Evolutionary conservation across 2,113 vertebrate species (phyloP).

Genomic region (Casuarius casuarius): DNA sequence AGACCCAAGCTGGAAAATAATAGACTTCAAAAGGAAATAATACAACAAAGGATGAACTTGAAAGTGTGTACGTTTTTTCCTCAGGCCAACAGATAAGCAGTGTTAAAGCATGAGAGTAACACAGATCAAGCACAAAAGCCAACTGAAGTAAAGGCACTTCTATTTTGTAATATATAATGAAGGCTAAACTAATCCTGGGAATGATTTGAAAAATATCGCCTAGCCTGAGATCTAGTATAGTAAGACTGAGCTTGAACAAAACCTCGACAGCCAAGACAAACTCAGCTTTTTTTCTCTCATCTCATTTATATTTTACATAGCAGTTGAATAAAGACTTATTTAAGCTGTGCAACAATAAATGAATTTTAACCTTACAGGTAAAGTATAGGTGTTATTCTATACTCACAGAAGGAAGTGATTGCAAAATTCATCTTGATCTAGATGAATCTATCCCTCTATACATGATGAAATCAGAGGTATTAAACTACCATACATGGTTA

Average conservation of each 20-base stretch:
- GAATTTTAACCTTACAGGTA: background rate
- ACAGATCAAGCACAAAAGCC: background rate
- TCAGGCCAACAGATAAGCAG: background rate
- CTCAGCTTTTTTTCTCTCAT: background rate
- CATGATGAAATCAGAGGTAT: background rate
- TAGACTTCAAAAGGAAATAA: background rate
- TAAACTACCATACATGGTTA: background rate
- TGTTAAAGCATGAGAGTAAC: accelerated
- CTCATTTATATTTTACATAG: background rate
- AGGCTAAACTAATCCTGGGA: background rate
- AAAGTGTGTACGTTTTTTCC: background rate
- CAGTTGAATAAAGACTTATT: background rate
- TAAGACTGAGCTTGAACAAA: background rate
- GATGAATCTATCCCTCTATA: background rate
- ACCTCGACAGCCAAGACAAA: background rate
- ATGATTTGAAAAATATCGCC: background rate
- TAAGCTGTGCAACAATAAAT: background rate
- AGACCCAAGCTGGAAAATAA: background rate
- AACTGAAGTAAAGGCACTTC: background rate
- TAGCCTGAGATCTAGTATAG: background rate
- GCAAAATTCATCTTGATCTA: background rate
- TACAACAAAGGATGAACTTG: background rate
- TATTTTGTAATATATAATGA: accelerated
- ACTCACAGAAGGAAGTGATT: background rate
- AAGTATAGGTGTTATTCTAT: background rate